Evolutionary conservation across 2,113 vertebrate species (phyloP).

Genomic region (Campylomormyrus numenius): DNA sequence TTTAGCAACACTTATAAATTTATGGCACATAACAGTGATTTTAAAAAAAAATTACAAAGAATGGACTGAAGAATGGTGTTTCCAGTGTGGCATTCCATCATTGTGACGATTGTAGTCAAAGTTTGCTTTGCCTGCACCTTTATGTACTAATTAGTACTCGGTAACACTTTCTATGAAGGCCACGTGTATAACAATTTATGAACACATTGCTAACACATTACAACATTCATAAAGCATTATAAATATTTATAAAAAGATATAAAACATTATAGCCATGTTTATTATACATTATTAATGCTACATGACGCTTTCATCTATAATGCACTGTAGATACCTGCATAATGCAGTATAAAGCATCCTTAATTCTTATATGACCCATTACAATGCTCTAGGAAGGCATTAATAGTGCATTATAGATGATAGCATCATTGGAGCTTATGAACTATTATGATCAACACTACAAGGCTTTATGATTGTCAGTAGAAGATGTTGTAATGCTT

Average conservation of each 20-base stretch:
- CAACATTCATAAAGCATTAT: background rate
- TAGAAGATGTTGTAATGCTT: too few relatives aligned
- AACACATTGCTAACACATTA: too few relatives aligned
- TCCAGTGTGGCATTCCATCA: background rate
- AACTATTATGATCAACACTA: too few relatives aligned
- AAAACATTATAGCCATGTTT: background rate
- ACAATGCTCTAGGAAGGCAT: too few relatives aligned
- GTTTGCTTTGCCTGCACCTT: background rate
- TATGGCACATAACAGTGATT: background rate
- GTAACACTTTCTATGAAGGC: too few relatives aligned
- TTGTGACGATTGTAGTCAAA: background rate
- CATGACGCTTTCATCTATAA: background rate
- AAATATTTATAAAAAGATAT: background rate
- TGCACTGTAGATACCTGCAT: too few relatives aligned
- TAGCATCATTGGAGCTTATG: too few relatives aligned
- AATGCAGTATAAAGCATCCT: too few relatives aligned
- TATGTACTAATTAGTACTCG: background rate
- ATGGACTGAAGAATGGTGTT: background rate
- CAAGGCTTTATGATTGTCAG: too few relatives aligned
- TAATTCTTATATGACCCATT: too few relatives aligned
- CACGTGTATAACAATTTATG: too few relatives aligned
- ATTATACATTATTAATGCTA: background rate
- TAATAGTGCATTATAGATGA: too few relatives aligned
- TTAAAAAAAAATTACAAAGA: background rate
- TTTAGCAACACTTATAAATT: slow-evolving; percentile 9